Conservation (phyloP, 2,113 vertebrate genomes). For the Melanotaenia duboulayi region DNA sequence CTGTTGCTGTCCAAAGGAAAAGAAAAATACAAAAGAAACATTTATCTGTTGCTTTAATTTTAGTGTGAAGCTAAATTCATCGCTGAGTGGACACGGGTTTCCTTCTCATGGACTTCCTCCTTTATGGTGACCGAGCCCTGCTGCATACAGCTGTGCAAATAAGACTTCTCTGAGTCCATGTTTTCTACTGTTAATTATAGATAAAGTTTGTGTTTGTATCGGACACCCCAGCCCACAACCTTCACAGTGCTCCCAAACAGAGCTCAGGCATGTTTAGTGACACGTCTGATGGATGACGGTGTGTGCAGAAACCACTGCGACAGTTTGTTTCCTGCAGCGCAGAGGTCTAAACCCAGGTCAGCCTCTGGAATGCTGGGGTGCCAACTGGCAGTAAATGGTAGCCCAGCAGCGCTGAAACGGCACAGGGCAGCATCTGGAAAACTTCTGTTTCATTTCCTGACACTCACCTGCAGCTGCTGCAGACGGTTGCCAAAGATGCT, state of each 20-base stretch:
- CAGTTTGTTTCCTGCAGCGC: constrained; percentile 15
- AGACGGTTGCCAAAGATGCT: neutral
- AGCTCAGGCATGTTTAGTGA: neutral
- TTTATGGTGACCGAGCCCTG: too few species aligned
- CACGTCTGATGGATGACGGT: neutral
- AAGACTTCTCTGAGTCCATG: too few species aligned
- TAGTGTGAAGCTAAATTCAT: too few species aligned
- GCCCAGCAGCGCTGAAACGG: constrained; percentile 1
- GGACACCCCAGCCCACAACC: too few species aligned
- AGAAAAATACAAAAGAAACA: too few species aligned
- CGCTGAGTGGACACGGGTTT: too few species aligned
- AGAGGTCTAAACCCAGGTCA: constrained; percentile 26
- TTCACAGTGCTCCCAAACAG: neutral
- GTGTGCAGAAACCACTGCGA: constrained; percentile 1
- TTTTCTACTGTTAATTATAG: too few species aligned
- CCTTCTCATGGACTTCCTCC: too few species aligned
- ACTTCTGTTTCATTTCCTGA: neutral
- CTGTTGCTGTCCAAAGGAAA: too few species aligned
- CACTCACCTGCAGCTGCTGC: constrained; percentile 17
- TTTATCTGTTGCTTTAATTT: too few species aligned
- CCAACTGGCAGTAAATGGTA: constrained; percentile 25
- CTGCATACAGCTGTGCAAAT: too few species aligned
- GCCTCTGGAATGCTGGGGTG: constrained; percentile 26
- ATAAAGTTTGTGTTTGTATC: too few species aligned
- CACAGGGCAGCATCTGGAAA: constrained; percentile 19